Conservation (phyloP, 2,888 invertebrate species). For the Drosophila anomelani region DNA sequence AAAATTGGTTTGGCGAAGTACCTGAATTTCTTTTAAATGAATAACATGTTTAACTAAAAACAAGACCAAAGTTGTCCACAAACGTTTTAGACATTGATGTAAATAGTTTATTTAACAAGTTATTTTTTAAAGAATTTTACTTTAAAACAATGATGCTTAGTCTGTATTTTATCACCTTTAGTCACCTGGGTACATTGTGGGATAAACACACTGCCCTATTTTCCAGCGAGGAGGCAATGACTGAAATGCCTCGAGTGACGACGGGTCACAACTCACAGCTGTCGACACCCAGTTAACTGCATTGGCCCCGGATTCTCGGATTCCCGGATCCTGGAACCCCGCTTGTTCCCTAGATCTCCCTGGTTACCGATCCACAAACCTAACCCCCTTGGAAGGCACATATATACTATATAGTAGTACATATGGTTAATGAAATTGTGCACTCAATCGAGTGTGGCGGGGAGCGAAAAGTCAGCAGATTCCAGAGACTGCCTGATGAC, state of each 20-base stretch:
- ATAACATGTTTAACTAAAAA: background rate
- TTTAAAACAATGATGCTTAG: no score
- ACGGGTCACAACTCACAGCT: conserved; percentile 37
- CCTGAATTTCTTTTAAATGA: background rate
- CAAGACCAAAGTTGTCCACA: background rate
- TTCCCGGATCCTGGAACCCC: background rate
- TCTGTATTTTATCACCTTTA: background rate
- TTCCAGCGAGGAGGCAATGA: conserved; percentile 1
- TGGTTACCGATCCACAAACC: conserved; percentile 10
- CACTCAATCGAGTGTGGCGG: conserved; percentile 78
- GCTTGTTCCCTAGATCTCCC: background rate
- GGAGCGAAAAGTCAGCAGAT: conserved; percentile 75
- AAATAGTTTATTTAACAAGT: background rate
- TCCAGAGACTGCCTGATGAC: conserved; percentile 57
- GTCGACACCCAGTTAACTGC: conserved; percentile 53
- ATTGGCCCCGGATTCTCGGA: conserved; percentile 31
- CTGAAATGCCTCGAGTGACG: conserved; percentile 33
- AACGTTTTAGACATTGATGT: no score
- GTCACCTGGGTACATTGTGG: background rate
- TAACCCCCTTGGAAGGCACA: conserved; percentile 54
- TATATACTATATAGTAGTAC: conserved; percentile 17
- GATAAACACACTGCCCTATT: background rate
- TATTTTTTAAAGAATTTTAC: no score
- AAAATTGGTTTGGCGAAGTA: background rate
- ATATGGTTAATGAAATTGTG: conserved; percentile 74